Evolutionary conservation across 2,888 invertebrate genomes (phyloP), one percentile per base, ranked within the genome.

Genomic region (Tetrapedia diversipes): DNA sequence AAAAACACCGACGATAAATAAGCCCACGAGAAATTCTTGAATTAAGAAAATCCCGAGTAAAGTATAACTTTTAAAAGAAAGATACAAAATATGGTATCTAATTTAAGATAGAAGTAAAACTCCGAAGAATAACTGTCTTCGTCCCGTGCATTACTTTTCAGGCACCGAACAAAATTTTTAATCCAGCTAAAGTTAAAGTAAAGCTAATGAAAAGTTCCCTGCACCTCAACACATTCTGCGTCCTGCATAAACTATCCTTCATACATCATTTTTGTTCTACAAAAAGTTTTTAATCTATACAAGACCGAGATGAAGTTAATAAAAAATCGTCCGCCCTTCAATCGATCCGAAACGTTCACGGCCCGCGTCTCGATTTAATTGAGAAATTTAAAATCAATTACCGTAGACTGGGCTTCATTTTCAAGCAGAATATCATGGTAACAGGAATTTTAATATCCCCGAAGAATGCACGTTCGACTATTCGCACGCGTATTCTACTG

Each of bases 401-500:
- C 11, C 8, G 3, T n/a, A 27, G 16, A 37, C 11, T 14, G 34
- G 34, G 19, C 4, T 32, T 11, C 16, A 1, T 47, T n/a, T n/a
- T 47, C 37, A 22, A 47, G 34, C 27, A 34, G 45, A 47, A 27
- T 37, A 66, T 45, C n/a, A 65, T 45, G 34, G 45, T 22, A 57
- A 66, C 11, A 57, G 57, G 66, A 66, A 66, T 66, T 66, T 66
- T 47, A 66, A 66, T 66, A 66, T 57, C 66, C n/a, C 4, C 27
- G 10, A 66, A 66, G 66, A 66, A 66, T 66, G 66, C 37, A 29
- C 16, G 41, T 53, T 54, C 32, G 32, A 47, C 45, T 22, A 47
- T 29, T 11, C n/a, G 11, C 11, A 19, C 37, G 27, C 47, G 27
- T 66, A 66, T 70, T 47, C 39, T 34, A 65, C 66, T 34, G 19